phyloP scores from a whole-genome alignment of 1,140 invertebrate genomes.

The Drosophila willistoni region DNA sequence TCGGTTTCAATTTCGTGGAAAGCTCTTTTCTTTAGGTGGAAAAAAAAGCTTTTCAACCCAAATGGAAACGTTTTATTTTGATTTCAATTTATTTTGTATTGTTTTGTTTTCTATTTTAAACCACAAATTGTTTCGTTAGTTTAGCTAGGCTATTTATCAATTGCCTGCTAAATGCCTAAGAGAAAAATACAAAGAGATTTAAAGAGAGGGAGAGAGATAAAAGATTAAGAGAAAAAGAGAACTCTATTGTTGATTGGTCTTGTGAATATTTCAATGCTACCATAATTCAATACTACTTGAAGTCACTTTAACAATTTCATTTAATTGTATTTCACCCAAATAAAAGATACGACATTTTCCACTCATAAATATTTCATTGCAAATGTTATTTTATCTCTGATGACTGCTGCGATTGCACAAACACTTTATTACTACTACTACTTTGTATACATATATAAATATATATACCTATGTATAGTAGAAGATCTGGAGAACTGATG shows the following conservation, averaged over 20 bases:
- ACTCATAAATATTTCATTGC: slow-evolving; percentile 57
- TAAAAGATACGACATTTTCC: slow-evolving; percentile 1
- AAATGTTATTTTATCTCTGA: slow-evolving; percentile 56
- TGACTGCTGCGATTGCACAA: slow-evolving; percentile 35
- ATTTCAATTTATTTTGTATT: neutral
- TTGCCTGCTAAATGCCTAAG: slow-evolving; percentile 7
- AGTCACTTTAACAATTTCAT: slow-evolving; percentile 22
- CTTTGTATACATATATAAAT: neutral
- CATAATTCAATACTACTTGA: slow-evolving; percentile 48
- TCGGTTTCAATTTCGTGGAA: neutral
- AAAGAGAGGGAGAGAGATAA: neutral
- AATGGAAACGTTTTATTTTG: slow-evolving; percentile 9
- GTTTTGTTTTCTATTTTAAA: slow-evolving; percentile 8
- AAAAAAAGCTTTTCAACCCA: slow-evolving; percentile 12
- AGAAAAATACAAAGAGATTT: neutral
- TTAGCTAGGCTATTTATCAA: slow-evolving; percentile 16
- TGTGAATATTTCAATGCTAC: slow-evolving; percentile 62
- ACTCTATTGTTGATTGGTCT: slow-evolving; percentile 13
- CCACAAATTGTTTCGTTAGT: neutral
- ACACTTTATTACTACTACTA: slow-evolving; percentile 12
- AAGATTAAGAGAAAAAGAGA: neutral
- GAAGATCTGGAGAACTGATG: neutral
- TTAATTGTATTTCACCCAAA: slow-evolving; percentile 1
- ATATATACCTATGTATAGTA: neutral
- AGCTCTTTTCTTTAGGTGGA: slow-evolving; percentile 4